phyloP scores from a whole-genome alignment of 1,140 invertebrate species.

The Melitaea cinxia region DNA sequence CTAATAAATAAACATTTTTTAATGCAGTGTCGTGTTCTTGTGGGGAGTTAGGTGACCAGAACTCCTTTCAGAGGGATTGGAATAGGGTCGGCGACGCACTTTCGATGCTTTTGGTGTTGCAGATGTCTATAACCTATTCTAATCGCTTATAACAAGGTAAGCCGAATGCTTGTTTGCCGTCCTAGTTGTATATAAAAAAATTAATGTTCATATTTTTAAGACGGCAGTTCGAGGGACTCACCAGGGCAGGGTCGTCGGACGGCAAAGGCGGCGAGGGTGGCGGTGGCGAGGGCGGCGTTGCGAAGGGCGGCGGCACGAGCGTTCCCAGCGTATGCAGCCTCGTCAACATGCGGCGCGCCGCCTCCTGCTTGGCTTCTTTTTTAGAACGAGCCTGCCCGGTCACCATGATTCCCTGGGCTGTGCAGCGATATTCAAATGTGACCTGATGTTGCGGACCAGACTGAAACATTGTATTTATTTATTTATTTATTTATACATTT shows the following conservation, averaged over 20 bases:
- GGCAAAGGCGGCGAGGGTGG: conserved; percentile 25
- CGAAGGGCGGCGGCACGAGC: conserved; percentile 53
- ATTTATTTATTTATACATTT: too few species aligned
- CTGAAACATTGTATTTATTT: conserved; percentile 34
- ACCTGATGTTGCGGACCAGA: conserved; percentile 61
- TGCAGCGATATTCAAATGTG: conserved; percentile 65
- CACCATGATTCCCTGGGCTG: conserved; percentile 47
- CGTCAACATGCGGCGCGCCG: conserved; percentile 52
- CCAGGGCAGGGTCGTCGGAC: conserved; percentile 27
- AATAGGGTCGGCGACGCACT: too few species aligned
- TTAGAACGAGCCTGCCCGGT: conserved; percentile 63
- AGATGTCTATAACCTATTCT: too few species aligned
- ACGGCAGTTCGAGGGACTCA: background rate
- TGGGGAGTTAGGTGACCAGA: too few species aligned
- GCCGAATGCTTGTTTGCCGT: too few species aligned
- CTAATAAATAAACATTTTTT: too few species aligned
- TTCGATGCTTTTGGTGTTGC: too few species aligned
- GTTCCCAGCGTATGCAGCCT: conserved; percentile 43
- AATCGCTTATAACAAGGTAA: too few species aligned
- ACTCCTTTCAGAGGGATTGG: too few species aligned
- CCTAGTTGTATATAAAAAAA: too few species aligned
- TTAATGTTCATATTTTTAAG: too few species aligned
- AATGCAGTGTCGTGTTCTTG: too few species aligned
- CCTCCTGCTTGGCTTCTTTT: conserved; percentile 72
- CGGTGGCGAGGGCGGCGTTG: conserved; percentile 14